phyloP scores from a whole-genome alignment of 92 coral and sea anemone genomes.

The Actinostola sp. region DNA sequence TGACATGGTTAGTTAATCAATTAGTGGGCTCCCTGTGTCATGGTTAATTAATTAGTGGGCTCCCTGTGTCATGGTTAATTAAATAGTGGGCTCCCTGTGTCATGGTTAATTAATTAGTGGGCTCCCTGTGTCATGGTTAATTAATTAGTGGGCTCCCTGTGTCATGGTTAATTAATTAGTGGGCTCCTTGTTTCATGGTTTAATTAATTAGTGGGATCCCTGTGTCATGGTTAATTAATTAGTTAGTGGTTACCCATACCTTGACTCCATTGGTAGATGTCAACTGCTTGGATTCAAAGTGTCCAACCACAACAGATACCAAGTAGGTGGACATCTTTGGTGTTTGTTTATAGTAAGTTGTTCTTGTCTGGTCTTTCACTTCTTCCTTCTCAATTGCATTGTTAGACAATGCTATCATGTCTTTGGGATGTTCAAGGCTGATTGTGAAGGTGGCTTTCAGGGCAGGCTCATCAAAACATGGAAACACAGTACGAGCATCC shows the following conservation, averaged over 20 bases:
- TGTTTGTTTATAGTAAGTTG: constrained; percentile 61
- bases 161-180: no score
- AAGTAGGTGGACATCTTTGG: constrained; percentile 90
- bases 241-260: constrained; percentile 8
- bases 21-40: no score
- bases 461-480: constrained; percentile 97
- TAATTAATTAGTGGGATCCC: no score
- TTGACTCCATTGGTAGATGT: constrained; percentile 49
- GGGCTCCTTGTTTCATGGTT: neutral
- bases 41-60: no score
- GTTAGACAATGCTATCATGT: constrained; percentile 73
- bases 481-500: constrained; percentile 91
- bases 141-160: no score
- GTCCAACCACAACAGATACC: constrained; percentile 84
- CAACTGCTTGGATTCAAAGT: constrained; percentile 26
- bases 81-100: no score
- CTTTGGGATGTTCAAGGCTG: constrained; percentile 70
- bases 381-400: constrained; percentile 48
- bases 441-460: constrained; percentile 85
- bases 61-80: no score
- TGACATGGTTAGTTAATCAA: no score
- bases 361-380: constrained; percentile 11
- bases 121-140: no score
- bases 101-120: no score
- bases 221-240: no score